A percentile compares a stretch with the other conserved stretches of the same genome.
These are phyloP conservation scores for Zosterops japonicus DNA, from an alignment of 2,113 vertebrate genomes.

Conservation along the genomic window DNA sequence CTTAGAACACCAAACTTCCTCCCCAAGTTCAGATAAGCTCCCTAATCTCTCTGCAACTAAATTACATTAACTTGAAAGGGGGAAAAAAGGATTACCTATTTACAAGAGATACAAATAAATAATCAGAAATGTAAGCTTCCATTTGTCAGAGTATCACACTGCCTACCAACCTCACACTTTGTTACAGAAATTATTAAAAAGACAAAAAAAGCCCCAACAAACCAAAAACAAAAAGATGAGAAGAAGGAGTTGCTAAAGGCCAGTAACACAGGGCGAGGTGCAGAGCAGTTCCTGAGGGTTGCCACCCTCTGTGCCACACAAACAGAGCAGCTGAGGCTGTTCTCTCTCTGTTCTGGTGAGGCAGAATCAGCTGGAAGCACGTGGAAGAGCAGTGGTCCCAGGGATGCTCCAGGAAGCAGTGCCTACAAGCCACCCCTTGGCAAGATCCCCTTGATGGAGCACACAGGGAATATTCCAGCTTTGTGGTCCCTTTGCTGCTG, in stretches of 20 bases:
- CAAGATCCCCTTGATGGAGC: not conserved
- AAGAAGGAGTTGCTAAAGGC: not conserved
- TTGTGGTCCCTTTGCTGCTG: not conserved
- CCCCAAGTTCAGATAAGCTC: not conserved
- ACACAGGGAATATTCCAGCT: not conserved
- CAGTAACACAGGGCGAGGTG: not conserved
- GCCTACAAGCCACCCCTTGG: rapidly evolving
- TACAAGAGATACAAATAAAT: conserved; percentile 15
- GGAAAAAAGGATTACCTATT: not conserved
- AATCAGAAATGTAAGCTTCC: not conserved
- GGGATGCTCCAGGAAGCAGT: not conserved
- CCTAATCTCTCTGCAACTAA: conserved; percentile 30
- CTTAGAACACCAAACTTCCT: conserved; percentile 23
- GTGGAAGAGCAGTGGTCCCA: not conserved
- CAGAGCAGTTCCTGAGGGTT: not conserved
- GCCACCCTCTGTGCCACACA: not conserved
- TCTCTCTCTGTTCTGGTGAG: not conserved
- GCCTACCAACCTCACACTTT: not conserved
- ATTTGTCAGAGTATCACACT: not conserved
- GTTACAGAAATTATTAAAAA: not conserved
- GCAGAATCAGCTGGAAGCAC: not conserved
- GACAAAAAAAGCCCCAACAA: no score
- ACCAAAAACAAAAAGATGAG: no score
- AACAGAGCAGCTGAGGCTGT: rapidly evolving
- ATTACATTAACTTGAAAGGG: not conserved